Conservation (phyloP, 2,797 vertebrate species). For the Eulemur albifrons region DNA sequence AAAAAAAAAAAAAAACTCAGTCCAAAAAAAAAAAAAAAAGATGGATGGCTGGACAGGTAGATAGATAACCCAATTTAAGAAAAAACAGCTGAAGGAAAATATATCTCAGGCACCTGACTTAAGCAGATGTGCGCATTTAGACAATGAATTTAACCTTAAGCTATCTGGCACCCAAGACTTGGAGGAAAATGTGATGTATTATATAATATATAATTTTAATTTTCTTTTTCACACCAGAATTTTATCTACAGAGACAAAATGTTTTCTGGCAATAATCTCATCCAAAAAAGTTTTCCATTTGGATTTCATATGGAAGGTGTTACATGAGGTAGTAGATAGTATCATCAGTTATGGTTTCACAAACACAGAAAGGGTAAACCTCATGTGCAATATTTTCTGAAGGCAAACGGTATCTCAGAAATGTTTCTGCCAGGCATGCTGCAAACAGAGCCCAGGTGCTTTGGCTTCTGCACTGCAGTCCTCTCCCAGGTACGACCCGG, state of each 20-base stretch:
- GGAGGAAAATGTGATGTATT: constrained; percentile 21
- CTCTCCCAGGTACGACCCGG: not conserved
- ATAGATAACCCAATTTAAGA: not conserved
- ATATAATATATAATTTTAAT: not conserved
- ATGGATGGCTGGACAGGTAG: not conserved
- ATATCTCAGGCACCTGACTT: not conserved
- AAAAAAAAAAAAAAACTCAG: no score
- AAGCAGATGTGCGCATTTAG: not conserved
- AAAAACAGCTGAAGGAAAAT: not conserved
- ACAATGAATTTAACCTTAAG: not conserved
- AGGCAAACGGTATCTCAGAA: not conserved
- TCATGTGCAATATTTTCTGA: not conserved
- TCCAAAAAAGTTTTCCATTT: not conserved
- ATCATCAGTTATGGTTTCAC: not conserved
- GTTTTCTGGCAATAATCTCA: constrained; percentile 32
- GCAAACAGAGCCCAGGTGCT: not conserved
- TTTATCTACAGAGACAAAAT: constrained; percentile 57
- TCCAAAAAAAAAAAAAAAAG: no score
- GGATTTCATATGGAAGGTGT: constrained; percentile 24
- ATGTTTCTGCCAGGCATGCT: not conserved
- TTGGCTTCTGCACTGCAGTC: not conserved
- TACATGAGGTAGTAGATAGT: not conserved
- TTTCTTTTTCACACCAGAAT: constrained; percentile 30
- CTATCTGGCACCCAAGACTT: not conserved
- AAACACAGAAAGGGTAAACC: not conserved